These are phyloP conservation scores for Patella vulgata DNA, from an alignment of 1,140 invertebrate species.

Conservation along the genomic window DNA sequence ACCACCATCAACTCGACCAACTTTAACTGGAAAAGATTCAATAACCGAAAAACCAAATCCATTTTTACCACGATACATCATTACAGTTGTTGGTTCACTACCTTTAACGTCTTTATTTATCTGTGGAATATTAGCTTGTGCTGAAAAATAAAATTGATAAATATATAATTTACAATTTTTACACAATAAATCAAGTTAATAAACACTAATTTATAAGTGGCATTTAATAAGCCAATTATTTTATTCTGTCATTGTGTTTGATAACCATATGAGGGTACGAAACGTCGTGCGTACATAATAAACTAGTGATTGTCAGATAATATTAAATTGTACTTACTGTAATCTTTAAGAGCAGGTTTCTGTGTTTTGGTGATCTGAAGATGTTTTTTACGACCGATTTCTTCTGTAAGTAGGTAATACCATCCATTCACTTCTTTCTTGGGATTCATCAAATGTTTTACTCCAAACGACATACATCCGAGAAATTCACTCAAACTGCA, in stretches of 20 bases:
- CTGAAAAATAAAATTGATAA: conserved; percentile 33
- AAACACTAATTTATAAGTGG: background rate
- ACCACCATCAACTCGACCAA: conserved; percentile 85
- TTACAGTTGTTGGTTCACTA: conserved; percentile 52
- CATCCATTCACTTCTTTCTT: conserved; percentile 71
- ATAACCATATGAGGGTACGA: too few species aligned
- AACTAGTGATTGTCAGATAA: too few species aligned
- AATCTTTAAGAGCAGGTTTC: conserved; percentile 36
- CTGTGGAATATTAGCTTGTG: conserved; percentile 44
- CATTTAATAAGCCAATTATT: too few species aligned
- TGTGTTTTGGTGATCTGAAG: conserved; percentile 48
- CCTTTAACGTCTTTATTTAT: conserved; percentile 58
- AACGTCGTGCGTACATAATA: too few species aligned
- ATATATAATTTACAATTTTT: background rate
- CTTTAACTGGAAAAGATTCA: conserved; percentile 87
- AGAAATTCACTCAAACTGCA: conserved; percentile 81
- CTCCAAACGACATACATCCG: conserved; percentile 81
- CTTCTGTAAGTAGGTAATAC: conserved; percentile 70
- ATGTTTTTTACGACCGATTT: conserved; percentile 67
- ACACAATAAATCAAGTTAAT: background rate
- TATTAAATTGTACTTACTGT: conserved; percentile 49
- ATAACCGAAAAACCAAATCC: conserved; percentile 90
- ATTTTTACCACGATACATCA: conserved; percentile 51
- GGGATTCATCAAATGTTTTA: conserved; percentile 72
- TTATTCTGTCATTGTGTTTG: too few species aligned